phyloP scores from a whole-genome alignment of 2,113 vertebrate genomes.

The Thinocorus orbignyianus region DNA sequence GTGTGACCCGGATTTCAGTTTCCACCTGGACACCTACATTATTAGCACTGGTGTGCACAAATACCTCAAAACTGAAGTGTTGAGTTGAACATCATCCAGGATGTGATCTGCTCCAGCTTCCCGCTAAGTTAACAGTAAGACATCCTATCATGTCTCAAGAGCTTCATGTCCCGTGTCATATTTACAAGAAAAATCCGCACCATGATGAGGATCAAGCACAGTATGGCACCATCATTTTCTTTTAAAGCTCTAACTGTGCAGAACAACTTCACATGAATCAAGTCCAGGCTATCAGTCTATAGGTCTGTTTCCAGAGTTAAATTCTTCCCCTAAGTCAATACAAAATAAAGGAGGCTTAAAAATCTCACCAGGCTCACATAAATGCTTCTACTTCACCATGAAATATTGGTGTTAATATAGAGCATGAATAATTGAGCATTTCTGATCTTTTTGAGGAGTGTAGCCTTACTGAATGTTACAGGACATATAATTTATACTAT shows the following conservation, averaged over 20 bases:
- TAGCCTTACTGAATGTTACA: background rate
- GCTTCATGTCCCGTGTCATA: background rate
- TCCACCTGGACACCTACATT: background rate
- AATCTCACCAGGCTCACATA: background rate
- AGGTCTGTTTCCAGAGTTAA: background rate
- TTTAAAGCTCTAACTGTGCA: background rate
- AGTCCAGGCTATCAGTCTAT: background rate
- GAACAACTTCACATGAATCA: background rate
- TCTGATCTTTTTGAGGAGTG: background rate
- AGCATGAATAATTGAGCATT: background rate
- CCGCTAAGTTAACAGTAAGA: background rate
- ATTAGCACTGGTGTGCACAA: background rate
- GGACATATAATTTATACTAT: background rate
- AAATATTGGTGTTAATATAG: constrained; percentile 15
- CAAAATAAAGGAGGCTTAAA: background rate
- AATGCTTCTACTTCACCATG: background rate
- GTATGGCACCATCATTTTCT: background rate
- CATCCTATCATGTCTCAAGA: background rate
- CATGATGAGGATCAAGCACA: background rate
- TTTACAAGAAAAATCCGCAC: background rate
- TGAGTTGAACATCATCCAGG: background rate
- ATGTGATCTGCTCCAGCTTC: background rate
- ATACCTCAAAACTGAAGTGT: background rate
- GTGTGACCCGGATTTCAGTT: background rate
- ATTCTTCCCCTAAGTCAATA: background rate